These are phyloP conservation scores for Pachyuromys duprasi DNA, from an alignment of 2,797 vertebrate species.

Conservation along the genomic window DNA sequence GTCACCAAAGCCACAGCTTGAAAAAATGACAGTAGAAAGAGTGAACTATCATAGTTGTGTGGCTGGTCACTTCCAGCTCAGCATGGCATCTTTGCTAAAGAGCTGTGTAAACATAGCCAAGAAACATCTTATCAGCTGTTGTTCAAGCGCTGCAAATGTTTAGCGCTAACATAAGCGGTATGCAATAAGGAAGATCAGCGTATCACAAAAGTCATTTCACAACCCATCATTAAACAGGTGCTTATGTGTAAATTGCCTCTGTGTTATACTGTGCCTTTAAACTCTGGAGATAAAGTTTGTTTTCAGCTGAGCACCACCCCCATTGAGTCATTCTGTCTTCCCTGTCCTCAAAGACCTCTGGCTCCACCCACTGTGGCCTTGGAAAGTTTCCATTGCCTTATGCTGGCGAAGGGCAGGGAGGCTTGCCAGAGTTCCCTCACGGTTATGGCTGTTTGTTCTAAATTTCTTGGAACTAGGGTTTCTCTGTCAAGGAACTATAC, in stretches of 20 bases:
- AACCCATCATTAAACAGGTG: neutral
- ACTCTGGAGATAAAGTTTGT: neutral
- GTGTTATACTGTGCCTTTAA: neutral
- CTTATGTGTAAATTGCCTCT: neutral
- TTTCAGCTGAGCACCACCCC: neutral
- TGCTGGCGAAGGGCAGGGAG: neutral
- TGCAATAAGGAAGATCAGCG: conserved; percentile 22
- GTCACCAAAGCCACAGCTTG: neutral
- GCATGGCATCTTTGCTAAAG: neutral
- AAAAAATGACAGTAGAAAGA: neutral
- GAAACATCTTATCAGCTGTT: conserved; percentile 8
- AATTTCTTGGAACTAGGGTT: conserved; percentile 71
- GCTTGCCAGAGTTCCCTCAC: neutral
- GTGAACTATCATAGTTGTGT: neutral
- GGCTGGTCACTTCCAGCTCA: neutral
- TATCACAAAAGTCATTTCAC: neutral
- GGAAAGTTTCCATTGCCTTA: conserved; percentile 53
- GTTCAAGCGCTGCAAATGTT: conserved; percentile 16
- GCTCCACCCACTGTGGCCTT: neutral
- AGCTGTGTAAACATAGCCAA: neutral
- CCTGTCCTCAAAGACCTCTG: neutral
- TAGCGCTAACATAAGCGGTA: neutral
- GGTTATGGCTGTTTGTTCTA: neutral
- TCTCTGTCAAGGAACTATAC: conserved; percentile 17
- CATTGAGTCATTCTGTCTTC: neutral